A percentile compares a stretch with the other conserved stretches of the same genome.
These are phyloP conservation scores for Daphoenositta chrysoptera DNA, from an alignment of 2,113 vertebrate species.

Conservation along the genomic window DNA sequence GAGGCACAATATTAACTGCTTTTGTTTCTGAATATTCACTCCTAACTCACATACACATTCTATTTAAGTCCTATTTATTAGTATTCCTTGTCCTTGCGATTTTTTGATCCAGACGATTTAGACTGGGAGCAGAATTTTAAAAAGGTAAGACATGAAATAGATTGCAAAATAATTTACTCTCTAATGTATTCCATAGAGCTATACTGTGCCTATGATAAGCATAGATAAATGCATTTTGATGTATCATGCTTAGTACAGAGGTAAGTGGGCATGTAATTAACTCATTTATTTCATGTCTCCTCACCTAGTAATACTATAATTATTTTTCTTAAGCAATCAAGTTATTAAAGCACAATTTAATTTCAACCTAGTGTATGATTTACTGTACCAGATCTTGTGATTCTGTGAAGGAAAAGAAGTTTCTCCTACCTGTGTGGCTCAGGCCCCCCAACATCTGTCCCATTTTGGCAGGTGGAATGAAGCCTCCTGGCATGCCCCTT, in stretches of 20 bases:
- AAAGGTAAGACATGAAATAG: background rate
- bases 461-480: background rate
- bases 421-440: background rate
- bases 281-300: background rate
- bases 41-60: background rate
- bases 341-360: background rate
- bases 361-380: background rate
- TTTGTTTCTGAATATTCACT: background rate
- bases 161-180: background rate
- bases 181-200: background rate
- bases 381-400: background rate
- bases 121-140: background rate
- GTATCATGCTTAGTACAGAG: background rate
- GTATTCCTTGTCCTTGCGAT: background rate
- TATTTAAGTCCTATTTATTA: background rate
- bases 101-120: background rate
- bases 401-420: background rate
- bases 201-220: background rate
- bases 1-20: background rate
- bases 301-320: background rate
- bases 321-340: background rate
- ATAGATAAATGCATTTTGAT: background rate
- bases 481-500: background rate
- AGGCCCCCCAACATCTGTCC: background rate
- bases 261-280: background rate